Evolutionary conservation across 1,140 invertebrate genomes (phyloP).

Genomic region (Cryptotermes secundus): DNA sequence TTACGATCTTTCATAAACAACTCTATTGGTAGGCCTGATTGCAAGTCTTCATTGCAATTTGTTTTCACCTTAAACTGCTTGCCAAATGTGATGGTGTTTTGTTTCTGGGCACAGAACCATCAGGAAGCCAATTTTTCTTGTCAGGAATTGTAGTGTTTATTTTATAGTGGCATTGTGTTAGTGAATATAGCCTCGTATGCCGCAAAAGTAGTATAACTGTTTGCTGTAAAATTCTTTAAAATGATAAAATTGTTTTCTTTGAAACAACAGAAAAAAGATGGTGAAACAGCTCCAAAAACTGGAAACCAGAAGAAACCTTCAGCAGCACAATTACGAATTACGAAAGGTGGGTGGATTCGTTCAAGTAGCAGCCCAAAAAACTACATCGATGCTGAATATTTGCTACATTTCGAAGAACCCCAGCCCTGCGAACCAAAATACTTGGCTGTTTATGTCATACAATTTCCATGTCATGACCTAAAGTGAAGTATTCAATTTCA

Average conservation of each 20-base stretch:
- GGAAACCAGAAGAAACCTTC: slow-evolving; percentile 88
- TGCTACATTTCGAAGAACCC: slow-evolving; percentile 31
- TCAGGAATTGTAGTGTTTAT: background rate
- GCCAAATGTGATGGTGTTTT: background rate
- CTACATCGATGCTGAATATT: background rate
- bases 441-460: background rate
- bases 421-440: background rate
- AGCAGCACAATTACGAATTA: slow-evolving; percentile 93
- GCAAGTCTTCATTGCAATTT: background rate
- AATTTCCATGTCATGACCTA: background rate
- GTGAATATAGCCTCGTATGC: slow-evolving; percentile 12
- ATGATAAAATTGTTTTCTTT: slow-evolving; percentile 98
- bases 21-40: background rate
- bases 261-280: slow-evolving; percentile 98
- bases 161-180: background rate
- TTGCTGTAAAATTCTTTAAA: background rate
- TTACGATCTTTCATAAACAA: background rate
- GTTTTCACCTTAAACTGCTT: background rate
- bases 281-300: slow-evolving; percentile 73
- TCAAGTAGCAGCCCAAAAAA: background rate
- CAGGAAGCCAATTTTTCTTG: background rate
- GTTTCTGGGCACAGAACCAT: background rate
- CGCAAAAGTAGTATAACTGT: slow-evolving; percentile 1
- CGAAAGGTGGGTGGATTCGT: slow-evolving; percentile 74
- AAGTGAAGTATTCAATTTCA: slow-evolving; percentile 54